Evolutionary conservation across 2,888 invertebrate genomes (phyloP).

Genomic region (Prostheceraeus crozeri): DNA sequence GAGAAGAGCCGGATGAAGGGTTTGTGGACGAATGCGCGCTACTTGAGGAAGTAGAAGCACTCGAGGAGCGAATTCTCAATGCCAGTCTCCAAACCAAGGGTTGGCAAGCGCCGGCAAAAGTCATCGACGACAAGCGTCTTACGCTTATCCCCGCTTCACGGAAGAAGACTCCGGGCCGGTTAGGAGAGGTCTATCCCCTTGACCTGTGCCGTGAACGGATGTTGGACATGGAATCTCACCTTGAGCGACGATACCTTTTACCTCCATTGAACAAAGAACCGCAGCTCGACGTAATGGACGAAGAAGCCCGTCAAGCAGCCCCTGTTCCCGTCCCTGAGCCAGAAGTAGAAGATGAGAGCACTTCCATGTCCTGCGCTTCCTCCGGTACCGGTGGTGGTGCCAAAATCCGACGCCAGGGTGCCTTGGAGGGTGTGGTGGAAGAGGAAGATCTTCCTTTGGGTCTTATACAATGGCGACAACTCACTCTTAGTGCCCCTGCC

Average conservation of each 20-base stretch:
- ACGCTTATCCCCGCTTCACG: constrained; percentile 22
- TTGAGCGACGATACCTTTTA: constrained; percentile 83
- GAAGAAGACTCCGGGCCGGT: constrained; percentile 63
- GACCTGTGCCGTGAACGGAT: constrained; percentile 67
- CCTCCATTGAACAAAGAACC: constrained; percentile 68
- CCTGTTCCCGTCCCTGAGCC: constrained; percentile 5
- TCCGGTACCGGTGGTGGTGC: constrained; percentile 1
- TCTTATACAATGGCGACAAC: constrained; percentile 68
- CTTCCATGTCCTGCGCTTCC: constrained; percentile 2
- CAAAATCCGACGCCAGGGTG: not conserved
- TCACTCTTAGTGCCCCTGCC: constrained; percentile 74
- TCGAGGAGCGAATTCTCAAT: constrained; percentile 52
- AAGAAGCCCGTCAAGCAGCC: too few species aligned
- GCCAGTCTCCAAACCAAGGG: constrained; percentile 55
- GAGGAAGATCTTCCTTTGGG: constrained; percentile 65
- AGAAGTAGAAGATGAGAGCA: constrained; percentile 14
- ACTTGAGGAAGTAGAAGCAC: constrained; percentile 44
- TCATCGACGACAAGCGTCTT: constrained; percentile 33
- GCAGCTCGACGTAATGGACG: constrained; percentile 5
- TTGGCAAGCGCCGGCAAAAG: constrained; percentile 30
- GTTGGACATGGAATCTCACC: constrained; percentile 74
- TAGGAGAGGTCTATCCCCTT: constrained; percentile 65
- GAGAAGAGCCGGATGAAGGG: constrained; percentile 21
- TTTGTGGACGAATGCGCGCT: constrained; percentile 30
- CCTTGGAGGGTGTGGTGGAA: not conserved